phyloP scores from a whole-genome alignment of 2,797 vertebrate genomes.

The Peromyscus eremicus region DNA sequence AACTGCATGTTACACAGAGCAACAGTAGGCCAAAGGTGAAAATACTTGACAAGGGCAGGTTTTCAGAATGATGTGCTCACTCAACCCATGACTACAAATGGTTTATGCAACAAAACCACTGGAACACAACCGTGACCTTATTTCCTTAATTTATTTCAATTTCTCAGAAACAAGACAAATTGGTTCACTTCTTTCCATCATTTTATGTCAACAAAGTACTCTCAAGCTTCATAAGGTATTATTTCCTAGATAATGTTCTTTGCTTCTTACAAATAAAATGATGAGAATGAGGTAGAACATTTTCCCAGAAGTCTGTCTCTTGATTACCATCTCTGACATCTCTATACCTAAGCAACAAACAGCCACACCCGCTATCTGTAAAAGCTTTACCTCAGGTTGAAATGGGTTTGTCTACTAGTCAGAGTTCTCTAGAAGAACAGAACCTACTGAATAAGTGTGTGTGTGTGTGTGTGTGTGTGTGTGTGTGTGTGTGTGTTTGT shows the following conservation, averaged over 20 bases:
- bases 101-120: neutral
- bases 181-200: neutral
- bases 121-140: neutral
- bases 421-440: neutral
- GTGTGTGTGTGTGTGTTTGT: no score
- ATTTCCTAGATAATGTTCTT: neutral
- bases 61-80: neutral
- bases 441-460: neutral
- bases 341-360: neutral
- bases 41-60: neutral
- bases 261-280: neutral
- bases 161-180: neutral
- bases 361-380: neutral
- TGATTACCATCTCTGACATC: neutral
- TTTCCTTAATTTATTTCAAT: neutral
- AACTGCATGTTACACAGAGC: rapidly evolving
- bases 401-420: neutral
- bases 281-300: neutral
- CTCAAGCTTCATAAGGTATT: neutral
- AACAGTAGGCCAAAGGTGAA: neutral
- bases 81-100: neutral
- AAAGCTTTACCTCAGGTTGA: neutral
- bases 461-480: neutral
- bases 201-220: neutral
- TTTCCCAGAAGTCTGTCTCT: neutral